A percentile compares a stretch with the other conserved stretches of the same genome.
Evolutionary conservation across 35 echinoderm and acorn worm genomes (phyloP).

Genomic region (Antedon bifida): DNA sequence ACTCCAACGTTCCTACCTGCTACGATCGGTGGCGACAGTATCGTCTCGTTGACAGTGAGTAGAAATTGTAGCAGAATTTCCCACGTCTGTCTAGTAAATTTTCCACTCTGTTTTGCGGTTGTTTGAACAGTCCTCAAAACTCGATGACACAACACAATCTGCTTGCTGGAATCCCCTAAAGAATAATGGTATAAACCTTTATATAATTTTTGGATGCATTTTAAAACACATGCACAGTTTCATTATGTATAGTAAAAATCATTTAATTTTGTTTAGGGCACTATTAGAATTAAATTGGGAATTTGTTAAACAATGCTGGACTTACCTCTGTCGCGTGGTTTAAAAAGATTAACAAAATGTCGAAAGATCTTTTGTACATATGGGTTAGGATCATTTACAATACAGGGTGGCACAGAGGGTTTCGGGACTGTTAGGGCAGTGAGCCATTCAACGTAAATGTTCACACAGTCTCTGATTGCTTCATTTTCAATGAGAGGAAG

Average conservation of each 20-base stretch:
- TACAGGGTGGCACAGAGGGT: constrained; percentile 48
- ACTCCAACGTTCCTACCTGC: constrained; percentile 47
- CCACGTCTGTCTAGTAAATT: constrained; percentile 82
- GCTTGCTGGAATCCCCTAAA: constrained; percentile 70
- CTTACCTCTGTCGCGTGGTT: constrained; percentile 56
- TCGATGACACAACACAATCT: constrained; percentile 88
- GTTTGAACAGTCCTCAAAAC: constrained; percentile 79
- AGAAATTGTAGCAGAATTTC: constrained; percentile 80
- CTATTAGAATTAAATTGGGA: no score
- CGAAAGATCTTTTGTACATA: constrained; percentile 85
- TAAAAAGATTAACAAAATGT: constrained; percentile 90
- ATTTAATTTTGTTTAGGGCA: background rate
- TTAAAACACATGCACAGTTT: background rate
- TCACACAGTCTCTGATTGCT: constrained; percentile 71
- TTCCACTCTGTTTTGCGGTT: constrained; percentile 64
- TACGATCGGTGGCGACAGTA: constrained; percentile 72
- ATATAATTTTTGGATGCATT: background rate
- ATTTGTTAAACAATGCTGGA: no score
- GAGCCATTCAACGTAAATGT: constrained; percentile 96
- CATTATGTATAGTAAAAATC: background rate
- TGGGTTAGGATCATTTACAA: constrained; percentile 79
- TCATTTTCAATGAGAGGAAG: constrained; percentile 84
- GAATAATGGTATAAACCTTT: background rate
- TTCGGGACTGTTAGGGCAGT: constrained; percentile 77
- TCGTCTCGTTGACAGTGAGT: constrained; percentile 70